phyloP scores from a whole-genome alignment of 1,140 invertebrate species.

The Cydia amplana region DNA sequence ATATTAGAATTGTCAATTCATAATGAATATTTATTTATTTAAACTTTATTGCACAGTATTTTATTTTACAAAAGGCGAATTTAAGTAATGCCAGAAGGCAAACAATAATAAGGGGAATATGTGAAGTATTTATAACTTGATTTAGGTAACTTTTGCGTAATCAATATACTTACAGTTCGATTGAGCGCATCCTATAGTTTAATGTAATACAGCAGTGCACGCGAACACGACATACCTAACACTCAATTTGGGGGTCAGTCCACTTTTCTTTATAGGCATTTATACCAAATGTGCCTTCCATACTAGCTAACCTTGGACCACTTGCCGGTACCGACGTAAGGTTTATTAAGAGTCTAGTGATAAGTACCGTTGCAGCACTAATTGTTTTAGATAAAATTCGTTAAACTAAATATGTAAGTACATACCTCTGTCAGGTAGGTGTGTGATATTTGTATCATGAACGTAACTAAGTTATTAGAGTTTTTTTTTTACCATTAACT shows the following conservation, averaged over 20 bases:
- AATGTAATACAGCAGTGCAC: not conserved
- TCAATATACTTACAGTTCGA: not conserved
- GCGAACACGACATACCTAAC: not conserved
- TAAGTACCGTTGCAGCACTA: conserved; percentile 17
- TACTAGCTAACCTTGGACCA: conserved; percentile 11
- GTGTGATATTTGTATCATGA: not conserved
- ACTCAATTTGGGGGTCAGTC: not conserved
- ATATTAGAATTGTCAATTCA: too few relatives aligned
- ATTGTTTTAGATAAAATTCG: conserved; percentile 34
- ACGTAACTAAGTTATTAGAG: too few relatives aligned
- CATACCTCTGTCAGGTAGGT: not conserved
- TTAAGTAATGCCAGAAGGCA: too few relatives aligned
- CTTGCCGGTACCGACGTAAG: conserved; percentile 6
- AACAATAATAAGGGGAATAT: too few relatives aligned
- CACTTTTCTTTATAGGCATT: not conserved
- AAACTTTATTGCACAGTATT: too few relatives aligned
- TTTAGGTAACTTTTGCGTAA: not conserved
- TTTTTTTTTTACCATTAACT: too few relatives aligned
- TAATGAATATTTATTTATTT: too few relatives aligned
- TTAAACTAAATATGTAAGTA: not conserved
- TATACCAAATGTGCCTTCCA: not conserved
- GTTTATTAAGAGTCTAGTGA: conserved; percentile 37
- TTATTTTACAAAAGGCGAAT: too few relatives aligned
- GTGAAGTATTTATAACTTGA: not conserved
- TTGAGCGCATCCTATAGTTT: not conserved